Percentiles rank a stretch among this genome's conserved stretches.
Conservation (phyloP, 2,113 vertebrate genomes). For the Axis porcinus region DNA sequence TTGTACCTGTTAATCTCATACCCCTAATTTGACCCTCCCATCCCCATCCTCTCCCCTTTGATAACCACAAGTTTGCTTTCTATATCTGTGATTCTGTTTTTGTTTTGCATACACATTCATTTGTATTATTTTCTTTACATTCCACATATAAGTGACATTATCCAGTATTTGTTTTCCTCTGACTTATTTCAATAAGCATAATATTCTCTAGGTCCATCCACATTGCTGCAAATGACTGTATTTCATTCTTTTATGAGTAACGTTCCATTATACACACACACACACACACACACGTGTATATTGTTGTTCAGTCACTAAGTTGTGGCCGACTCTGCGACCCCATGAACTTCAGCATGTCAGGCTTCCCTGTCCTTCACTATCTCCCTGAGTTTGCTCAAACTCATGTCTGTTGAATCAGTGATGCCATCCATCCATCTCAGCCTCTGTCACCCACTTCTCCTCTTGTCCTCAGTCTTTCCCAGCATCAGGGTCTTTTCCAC, state of each 20-base stretch:
- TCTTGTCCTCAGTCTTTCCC: neutral
- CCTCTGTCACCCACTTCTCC: neutral
- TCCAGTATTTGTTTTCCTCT: neutral
- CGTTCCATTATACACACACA: neutral
- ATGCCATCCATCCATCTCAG: neutral
- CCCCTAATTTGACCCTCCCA: neutral
- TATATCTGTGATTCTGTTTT: neutral
- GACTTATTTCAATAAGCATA: neutral
- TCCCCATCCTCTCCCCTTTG: neutral
- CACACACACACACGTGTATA: neutral
- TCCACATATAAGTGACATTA: neutral
- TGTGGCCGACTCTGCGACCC: neutral
- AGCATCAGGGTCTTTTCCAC: neutral
- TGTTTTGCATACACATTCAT: neutral
- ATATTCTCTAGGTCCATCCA: neutral
- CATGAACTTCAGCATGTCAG: neutral
- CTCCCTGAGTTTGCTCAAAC: neutral
- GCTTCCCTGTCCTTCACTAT: neutral
- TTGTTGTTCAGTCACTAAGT: neutral
- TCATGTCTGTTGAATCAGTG: neutral
- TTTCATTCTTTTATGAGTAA: neutral
- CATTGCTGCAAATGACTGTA: neutral
- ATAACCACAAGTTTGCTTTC: neutral
- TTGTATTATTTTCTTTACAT: neutral
- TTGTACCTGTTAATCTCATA: neutral